Evolutionary conservation across 1,140 invertebrate genomes (phyloP), one percentile per base, ranked within the genome.

Genomic region (Rhyzopertha dominica): DNA sequence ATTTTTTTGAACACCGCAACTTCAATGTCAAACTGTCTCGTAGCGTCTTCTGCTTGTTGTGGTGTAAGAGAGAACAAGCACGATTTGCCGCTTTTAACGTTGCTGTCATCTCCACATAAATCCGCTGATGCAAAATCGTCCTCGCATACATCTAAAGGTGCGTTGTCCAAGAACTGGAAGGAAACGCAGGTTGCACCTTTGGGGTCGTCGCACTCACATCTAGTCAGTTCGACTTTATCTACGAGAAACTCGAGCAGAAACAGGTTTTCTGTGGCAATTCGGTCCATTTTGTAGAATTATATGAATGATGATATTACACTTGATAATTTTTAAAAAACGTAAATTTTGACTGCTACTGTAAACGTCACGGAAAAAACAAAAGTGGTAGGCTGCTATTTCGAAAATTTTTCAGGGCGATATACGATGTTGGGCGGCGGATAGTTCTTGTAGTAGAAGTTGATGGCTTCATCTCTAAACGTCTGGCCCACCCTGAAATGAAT

Each of bases 241-340:
- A 77, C 66, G 1, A 77, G 59, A 37, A 75, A 73, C 56, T 77
- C 75, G 13, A 77, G 51, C 17, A 77, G 66, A 56, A 77, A 76
- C 10, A 77, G 64, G 31, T 73, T 68, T 51, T 76, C 74, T 23
- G 70, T 68, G 12, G 69, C 60, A 36, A 72, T 69, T 50, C 69
- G 57, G 59, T 71, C 72, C 62, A 62, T 67, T 51, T 53, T 63
- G 46, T 49, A 51, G 46, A 52, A 61, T 57, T 58, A 43, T 41
- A 44, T 51, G 46, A 59, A 54, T 45, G 46, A 26, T 51, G 44
- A 44, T 24, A 20, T 49, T 43, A 47, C 40, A 39, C n/a, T n/a
- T n/a, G n/a, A n/a, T n/a, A n/a, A n/a, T n/a, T n/a, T n/a, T n/a
- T n/a, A n/a, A n/a, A n/a, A n/a, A n/a, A n/a, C 16, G 22, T 43